Evolutionary conservation across 2,888 invertebrate species (phyloP).

Genomic region (Clunio marinus): DNA sequence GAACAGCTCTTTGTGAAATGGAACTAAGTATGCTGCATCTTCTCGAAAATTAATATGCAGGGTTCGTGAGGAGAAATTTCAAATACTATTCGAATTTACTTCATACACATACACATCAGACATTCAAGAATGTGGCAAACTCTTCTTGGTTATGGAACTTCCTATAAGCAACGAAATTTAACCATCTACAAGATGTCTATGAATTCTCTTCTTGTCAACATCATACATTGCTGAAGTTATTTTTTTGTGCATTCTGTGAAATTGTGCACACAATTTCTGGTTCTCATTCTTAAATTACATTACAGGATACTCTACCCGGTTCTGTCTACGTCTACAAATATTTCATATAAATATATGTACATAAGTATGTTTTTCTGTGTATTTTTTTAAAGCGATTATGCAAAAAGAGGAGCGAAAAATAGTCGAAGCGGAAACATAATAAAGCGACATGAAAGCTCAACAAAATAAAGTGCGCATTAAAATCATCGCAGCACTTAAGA

Average conservation of each 20-base stretch:
- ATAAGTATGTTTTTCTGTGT: constrained; percentile 8
- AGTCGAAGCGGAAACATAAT: neutral
- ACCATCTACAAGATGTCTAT: too few species aligned
- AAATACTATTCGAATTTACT: too few species aligned
- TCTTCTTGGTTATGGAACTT: too few species aligned
- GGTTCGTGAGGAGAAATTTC: too few species aligned
- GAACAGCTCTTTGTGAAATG: neutral
- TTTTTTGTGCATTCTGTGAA: neutral
- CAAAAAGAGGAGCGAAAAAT: neutral
- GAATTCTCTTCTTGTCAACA: constrained; percentile 8
- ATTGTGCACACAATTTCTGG: neutral
- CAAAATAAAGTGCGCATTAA: neutral
- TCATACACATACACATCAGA: too few species aligned
- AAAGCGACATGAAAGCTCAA: neutral
- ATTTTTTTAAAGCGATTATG: constrained; percentile 17
- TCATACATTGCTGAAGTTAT: constrained; percentile 11
- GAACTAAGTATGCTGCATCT: too few species aligned
- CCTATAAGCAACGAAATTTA: too few species aligned
- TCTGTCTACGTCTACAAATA: too few species aligned
- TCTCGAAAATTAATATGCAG: too few species aligned
- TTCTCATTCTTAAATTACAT: constrained; percentile 18
- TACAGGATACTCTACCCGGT: too few species aligned
- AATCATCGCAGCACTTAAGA: constrained; percentile 20
- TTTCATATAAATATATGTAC: too few species aligned
- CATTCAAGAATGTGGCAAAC: too few species aligned